phyloP scores from a whole-genome alignment of 2,797 vertebrate genomes.

The Cichlasoma orientale region DNA sequence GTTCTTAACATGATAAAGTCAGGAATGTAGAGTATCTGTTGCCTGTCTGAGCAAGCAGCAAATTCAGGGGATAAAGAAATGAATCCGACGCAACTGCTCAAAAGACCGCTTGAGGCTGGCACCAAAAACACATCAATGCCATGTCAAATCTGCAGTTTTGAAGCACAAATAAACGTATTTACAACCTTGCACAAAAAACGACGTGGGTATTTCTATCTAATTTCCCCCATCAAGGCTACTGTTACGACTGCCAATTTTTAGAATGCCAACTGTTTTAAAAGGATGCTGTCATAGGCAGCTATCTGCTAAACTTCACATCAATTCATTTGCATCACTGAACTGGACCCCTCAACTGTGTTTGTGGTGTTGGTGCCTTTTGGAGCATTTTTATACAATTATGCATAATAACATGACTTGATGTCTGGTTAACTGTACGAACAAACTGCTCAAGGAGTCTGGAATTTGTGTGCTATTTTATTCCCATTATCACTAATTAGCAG shows the following conservation, averaged over 20 bases:
- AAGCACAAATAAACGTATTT: not conserved
- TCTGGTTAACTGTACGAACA: not conserved
- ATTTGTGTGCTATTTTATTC: not conserved
- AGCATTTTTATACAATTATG: not conserved
- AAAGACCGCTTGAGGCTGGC: not conserved
- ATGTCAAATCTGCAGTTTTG: not conserved
- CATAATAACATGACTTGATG: not conserved
- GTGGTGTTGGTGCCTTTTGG: not conserved
- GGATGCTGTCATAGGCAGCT: not conserved
- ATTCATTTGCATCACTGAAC: not conserved
- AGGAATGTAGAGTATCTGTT: conserved; percentile 33
- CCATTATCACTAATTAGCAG: not conserved
- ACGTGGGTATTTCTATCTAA: too few relatives aligned
- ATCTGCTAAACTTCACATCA: not conserved
- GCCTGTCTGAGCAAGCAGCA: not conserved
- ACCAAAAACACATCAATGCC: not conserved
- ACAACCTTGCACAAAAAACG: too few relatives aligned
- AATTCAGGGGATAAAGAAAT: not conserved
- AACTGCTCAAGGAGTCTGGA: not conserved
- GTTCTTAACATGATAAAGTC: conserved; percentile 45
- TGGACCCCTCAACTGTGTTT: not conserved
- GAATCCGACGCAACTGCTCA: not conserved
- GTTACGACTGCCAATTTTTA: not conserved
- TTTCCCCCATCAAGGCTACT: not conserved
- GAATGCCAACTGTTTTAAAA: not conserved